A percentile compares a stretch with the other conserved stretches of the same genome.
These are phyloP conservation scores for Xylocampa areola DNA, from an alignment of 2,888 invertebrate species.

Conservation along the genomic window DNA sequence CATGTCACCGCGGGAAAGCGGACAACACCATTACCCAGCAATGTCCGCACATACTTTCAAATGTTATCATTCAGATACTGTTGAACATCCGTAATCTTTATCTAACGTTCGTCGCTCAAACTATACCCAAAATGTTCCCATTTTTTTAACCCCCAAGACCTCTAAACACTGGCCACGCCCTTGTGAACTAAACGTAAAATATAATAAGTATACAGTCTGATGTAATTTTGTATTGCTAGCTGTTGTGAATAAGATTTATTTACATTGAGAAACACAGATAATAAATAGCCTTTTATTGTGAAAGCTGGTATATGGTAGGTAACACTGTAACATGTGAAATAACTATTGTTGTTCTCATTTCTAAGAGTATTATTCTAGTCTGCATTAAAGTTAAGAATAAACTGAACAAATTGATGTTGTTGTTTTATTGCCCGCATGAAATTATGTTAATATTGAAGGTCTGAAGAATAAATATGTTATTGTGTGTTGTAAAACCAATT, in stretches of 20 bases:
- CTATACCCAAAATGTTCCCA: slow-evolving; percentile 26
- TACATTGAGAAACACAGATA: slow-evolving; percentile 87
- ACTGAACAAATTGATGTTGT: slow-evolving; percentile 82
- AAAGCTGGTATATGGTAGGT: slow-evolving; percentile 87
- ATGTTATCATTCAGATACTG: slow-evolving; percentile 1
- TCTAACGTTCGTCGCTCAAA: slow-evolving; percentile 38
- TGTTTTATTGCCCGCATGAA: slow-evolving; percentile 65
- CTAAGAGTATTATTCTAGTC: slow-evolving; percentile 90
- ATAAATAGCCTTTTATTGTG: slow-evolving; percentile 88
- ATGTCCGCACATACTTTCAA: slow-evolving; percentile 14
- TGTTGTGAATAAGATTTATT: slow-evolving; percentile 89
- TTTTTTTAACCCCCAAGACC: slow-evolving; percentile 30
- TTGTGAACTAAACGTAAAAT: slow-evolving; percentile 58
- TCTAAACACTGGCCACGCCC: slow-evolving; percentile 66
- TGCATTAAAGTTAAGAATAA: slow-evolving; percentile 90
- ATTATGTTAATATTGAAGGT: slow-evolving; percentile 16
- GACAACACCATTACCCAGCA: slow-evolving; percentile 28
- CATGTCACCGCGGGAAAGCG: background rate
- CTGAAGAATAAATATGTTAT: background rate
- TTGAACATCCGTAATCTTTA: slow-evolving; percentile 14
- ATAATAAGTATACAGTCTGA: slow-evolving; percentile 78
- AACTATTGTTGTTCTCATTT: slow-evolving; percentile 90
- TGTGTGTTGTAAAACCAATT: background rate
- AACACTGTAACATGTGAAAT: slow-evolving; percentile 89
- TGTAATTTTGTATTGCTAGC: slow-evolving; percentile 89